Evolutionary conservation across 2,888 invertebrate genomes (phyloP).

Genomic region (Acanthosepion lycidas): DNA sequence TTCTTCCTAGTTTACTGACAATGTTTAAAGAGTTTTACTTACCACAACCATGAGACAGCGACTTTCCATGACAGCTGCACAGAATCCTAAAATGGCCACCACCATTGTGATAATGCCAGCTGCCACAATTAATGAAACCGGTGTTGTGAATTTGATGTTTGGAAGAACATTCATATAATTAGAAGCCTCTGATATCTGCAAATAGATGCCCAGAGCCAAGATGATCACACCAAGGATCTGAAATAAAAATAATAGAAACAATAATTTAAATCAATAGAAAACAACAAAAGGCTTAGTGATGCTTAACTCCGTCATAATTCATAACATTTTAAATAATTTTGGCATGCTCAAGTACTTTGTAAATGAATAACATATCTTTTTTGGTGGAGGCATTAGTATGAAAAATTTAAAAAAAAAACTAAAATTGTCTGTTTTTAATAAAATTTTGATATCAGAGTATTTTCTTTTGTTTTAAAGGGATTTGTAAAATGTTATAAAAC

Average conservation of each 20-base stretch:
- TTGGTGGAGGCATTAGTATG: no score
- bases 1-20: background rate
- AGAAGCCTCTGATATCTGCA: constrained; percentile 81
- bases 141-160: constrained; percentile 82
- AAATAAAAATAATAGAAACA: constrained; percentile 53
- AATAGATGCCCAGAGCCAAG: constrained; percentile 85
- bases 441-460: no score
- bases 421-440: no score
- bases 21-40: constrained; percentile 49
- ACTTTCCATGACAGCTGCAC: constrained; percentile 87
- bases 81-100: constrained; percentile 87
- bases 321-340: background rate
- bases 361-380: no score
- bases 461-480: no score
- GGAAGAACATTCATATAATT: constrained; percentile 82
- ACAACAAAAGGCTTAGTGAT: background rate
- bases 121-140: constrained; percentile 83
- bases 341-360: no score
- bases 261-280: background rate
- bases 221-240: constrained; percentile 85
- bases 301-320: background rate
- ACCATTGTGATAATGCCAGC: constrained; percentile 84
- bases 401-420: no score
- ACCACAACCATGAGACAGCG: constrained; percentile 86
- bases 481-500: no score